Evolutionary conservation across 2,888 invertebrate genomes (phyloP).

Genomic region (Tenthredo amoena): DNA sequence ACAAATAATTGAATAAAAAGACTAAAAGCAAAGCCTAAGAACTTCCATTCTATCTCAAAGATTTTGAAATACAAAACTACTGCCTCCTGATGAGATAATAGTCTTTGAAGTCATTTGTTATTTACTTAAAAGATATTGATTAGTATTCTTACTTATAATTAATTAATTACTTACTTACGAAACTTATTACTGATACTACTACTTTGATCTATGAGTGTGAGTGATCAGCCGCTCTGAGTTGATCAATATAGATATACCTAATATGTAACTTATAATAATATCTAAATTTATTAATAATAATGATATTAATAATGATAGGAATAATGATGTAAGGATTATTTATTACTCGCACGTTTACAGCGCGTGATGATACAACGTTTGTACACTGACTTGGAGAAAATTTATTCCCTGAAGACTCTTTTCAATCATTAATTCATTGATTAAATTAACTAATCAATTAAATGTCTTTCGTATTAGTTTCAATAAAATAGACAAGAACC

Average conservation of each 20-base stretch:
- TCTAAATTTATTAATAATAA: neutral
- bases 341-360: constrained; percentile 56
- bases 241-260: too few species aligned
- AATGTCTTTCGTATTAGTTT: neutral
- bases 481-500: too few species aligned
- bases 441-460: too few species aligned
- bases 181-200: neutral
- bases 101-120: neutral
- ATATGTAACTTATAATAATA: neutral
- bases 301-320: neutral
- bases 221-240: too few species aligned
- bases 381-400: constrained; percentile 29
- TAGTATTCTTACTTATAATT: neutral
- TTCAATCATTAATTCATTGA: too few species aligned
- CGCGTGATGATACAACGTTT: neutral
- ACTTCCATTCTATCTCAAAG: too few species aligned
- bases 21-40: too few species aligned
- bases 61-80: neutral
- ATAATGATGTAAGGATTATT: constrained; percentile 61
- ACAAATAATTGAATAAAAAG: neutral
- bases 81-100: neutral
- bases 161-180: neutral
- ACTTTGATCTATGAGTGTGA: too few species aligned
- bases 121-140: neutral
- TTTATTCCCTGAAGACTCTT: neutral